phyloP scores from a whole-genome alignment of 2,797 vertebrate species.

The Microctenopoma steveboyesi region DNA sequence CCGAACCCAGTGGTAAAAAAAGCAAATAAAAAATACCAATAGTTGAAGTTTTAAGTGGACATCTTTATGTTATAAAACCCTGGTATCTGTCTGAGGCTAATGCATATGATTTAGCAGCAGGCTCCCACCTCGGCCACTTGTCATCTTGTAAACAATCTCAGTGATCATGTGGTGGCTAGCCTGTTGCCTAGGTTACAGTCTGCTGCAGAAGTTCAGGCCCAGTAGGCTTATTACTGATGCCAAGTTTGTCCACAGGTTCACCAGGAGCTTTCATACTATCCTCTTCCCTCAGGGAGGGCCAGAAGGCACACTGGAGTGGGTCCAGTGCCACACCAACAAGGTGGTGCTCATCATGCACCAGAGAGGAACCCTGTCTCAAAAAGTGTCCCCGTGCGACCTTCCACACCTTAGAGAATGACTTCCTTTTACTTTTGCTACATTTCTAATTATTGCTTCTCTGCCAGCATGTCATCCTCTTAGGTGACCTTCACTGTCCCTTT shows the following conservation, averaged over 20 bases:
- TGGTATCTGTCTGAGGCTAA: constrained; percentile 25
- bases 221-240: constrained; percentile 78
- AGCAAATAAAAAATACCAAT: neutral
- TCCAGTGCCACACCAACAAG: constrained; percentile 54
- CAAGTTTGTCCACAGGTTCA: constrained; percentile 72
- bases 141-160: constrained; percentile 77
- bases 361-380: constrained; percentile 15
- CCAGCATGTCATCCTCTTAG: constrained; percentile 25
- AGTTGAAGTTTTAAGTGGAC: no score
- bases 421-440: constrained; percentile 30
- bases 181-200: constrained; percentile 83
- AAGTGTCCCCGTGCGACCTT: constrained; percentile 15
- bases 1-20: neutral
- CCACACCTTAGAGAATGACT: constrained; percentile 34
- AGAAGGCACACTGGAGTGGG: constrained; percentile 60
- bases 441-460: constrained; percentile 36
- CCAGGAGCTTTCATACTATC: constrained; percentile 68
- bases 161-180: constrained; percentile 61
- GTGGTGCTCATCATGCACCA: constrained; percentile 31
- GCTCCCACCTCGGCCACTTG: constrained; percentile 54
- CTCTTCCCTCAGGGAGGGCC: constrained; percentile 53
- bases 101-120: constrained; percentile 48
- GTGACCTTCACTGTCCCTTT: constrained; percentile 35
- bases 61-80: constrained; percentile 11
- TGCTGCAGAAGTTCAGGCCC: constrained; percentile 62